phyloP scores from a whole-genome alignment of 64 coral and sea anemone genomes.

The Montipora cactus region DNA sequence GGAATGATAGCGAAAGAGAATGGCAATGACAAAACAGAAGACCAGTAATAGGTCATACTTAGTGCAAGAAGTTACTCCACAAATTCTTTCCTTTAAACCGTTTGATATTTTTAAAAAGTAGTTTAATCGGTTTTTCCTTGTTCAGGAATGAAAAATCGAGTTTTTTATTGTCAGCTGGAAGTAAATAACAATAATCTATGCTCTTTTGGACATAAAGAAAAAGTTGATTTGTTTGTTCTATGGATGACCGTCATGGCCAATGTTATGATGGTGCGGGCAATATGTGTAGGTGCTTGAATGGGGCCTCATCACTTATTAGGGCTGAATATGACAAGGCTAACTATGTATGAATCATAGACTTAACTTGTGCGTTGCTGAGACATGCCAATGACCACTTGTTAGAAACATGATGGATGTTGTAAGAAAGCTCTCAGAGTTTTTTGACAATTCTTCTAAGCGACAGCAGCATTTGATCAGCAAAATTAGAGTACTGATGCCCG shows the following conservation, averaged over 20 bases:
- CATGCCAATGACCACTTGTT: constrained; percentile 15
- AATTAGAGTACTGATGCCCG: not conserved
- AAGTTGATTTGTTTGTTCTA: not conserved
- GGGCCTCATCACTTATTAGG: not conserved
- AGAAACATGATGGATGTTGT: constrained; percentile 61
- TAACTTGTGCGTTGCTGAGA: constrained; percentile 9
- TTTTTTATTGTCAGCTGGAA: too few relatives aligned
- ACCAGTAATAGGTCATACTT: too few relatives aligned
- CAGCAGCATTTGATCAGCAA: constrained; percentile 46
- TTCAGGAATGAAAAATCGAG: too few relatives aligned
- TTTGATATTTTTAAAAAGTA: too few relatives aligned
- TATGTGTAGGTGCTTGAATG: not conserved
- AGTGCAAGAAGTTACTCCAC: too few relatives aligned
- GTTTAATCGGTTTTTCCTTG: too few relatives aligned
- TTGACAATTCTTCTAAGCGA: constrained; percentile 47
- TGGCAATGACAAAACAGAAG: too few relatives aligned
- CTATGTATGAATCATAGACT: constrained; percentile 65
- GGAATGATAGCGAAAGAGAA: too few relatives aligned
- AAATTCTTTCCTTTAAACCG: too few relatives aligned
- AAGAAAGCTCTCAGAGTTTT: constrained; percentile 69
- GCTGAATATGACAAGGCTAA: constrained; percentile 25
- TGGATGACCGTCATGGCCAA: constrained; percentile 51
- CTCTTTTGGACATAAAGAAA: too few relatives aligned
- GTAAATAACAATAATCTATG: too few relatives aligned
- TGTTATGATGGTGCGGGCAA: constrained; percentile 61